Percentiles rank a stretch among this genome's conserved stretches.
Evolutionary conservation across 2,113 vertebrate genomes (phyloP).

Genomic region (Fulmarus glacialis): DNA sequence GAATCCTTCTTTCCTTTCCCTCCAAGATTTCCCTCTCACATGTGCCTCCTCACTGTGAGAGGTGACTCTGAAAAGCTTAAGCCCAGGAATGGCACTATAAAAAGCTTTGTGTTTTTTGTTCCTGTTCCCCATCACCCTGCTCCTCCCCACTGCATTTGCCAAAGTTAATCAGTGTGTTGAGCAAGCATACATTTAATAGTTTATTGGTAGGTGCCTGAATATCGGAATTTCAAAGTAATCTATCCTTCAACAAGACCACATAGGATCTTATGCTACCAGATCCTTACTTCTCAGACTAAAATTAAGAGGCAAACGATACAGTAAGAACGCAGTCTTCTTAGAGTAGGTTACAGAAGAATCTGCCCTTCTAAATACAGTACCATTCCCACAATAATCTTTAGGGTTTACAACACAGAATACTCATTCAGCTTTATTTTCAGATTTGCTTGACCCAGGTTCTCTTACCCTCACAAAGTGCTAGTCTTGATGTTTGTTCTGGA

Average conservation of each 20-base stretch:
- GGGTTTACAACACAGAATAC: neutral
- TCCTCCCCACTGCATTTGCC: accelerated
- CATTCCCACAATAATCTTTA: neutral
- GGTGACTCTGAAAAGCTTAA: neutral
- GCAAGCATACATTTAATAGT: neutral
- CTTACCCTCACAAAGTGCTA: neutral
- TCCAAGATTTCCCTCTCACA: neutral
- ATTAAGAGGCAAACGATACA: neutral
- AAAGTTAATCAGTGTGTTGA: neutral
- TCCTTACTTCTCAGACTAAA: neutral
- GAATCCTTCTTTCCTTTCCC: neutral
- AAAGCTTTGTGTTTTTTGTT: neutral
- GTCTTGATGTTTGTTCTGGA: neutral
- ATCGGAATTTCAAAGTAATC: neutral
- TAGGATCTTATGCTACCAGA: neutral
- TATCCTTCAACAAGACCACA: neutral
- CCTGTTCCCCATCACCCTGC: neutral
- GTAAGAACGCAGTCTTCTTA: neutral
- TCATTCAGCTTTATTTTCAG: neutral
- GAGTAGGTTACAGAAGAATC: neutral
- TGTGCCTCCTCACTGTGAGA: neutral
- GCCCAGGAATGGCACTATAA: neutral
- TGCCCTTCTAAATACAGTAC: neutral
- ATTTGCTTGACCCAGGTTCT: neutral
- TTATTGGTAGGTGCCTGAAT: neutral